Base-by-base conservation (phyloP, 2,113 vertebrate genomes). In the Archocentrus centrarchus region DNA sequence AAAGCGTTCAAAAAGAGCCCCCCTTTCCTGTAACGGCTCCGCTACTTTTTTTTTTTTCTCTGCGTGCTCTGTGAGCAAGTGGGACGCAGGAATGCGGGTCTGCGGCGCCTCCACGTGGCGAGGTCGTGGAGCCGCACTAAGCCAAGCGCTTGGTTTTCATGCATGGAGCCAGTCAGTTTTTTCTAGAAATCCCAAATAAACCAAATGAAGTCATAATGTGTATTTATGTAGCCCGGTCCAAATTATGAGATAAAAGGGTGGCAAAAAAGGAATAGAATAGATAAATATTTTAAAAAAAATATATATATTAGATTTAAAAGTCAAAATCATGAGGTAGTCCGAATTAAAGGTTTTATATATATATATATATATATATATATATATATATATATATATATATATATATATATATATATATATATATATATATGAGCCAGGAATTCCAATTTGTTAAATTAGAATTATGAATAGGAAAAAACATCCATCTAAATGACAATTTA, bases 31-130 rank as follows among this genome's bases (percentile, higher is more conserved):
- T 55, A 85, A 90, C 86, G 82, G 88, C 75, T 81, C 62, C 70
- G 35, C 66, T 62, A 88, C 86, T 89, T 83, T 75, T 35, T 39
- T 58, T 64, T 24, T 63, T 62, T 18, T 20, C 11, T 4, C 1
- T 70, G 66, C 30, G 44, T n/a, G 30, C 77, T 53, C 75, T 11
- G 64, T 27, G 30, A 79, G 66, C 24, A 9, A 53, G 73, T 4
- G 76, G 18, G 37, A 9, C 82, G 87, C 85, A 3, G 77, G 55
- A 92, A 59, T 63, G 90, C 82, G 90, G 79, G 90, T 66, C 90
- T 86, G 88, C 88, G 80, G 93, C 94, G 94, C 94, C 93, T 44
- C 94, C 93, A 92, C 3, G 94, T 86, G 95, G 93, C 24, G 3
- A 75, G 13, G 11, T 7, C 20, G 4, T 1, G 1, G 4, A 20